Base-by-base conservation (phyloP, 2,113 vertebrate species). In the Atlantisia rogersi region DNA sequence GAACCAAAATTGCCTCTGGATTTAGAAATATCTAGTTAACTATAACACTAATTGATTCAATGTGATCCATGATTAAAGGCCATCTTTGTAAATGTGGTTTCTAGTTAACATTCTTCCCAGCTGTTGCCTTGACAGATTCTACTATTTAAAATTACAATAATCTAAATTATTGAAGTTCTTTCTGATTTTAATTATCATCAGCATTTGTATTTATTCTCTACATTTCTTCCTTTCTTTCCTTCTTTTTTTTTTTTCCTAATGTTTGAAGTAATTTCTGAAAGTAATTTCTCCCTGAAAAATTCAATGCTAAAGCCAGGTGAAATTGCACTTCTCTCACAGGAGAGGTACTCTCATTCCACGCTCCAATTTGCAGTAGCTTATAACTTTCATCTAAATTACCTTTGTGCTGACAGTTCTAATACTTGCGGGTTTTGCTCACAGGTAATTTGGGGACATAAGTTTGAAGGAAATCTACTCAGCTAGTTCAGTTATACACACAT, bases 21-120 rank as follows among this genome's bases (percentile, higher is more conserved):
- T 83, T 93, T 91, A 78, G 46, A 93, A 92, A 82, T 83, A 96
- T 35, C 56, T 83, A 50, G 56, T 60, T 90, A 94, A 88, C 46
- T 91, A 15, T 44, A 86, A 59, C 19, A 67, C 37, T 93, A 81
- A 88, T 73, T 92, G 46, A 91, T 76, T 91, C 56, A 78, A 58
- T 73, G 59, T 65, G 16, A 64, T 91, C 64, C 0, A 1, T 50
- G 60, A 93, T 65, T 62, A 91, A 94, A 87, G 62, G 35, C 17
- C 28, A 48, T 69, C 12, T 39, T 89, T 82, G 39, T 63, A 87
- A 77, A 86, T 42, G n/a, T 24, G 19, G 19, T 37, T 79, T 74
- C 81, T 82, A 75, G 32, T 75, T 82, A 84, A 90, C 16, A 46
- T 71, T 86, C 16, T 90, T 88, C 25, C 50, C 62, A 86, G 46